Evolutionary conservation across 2,113 vertebrate species (phyloP).

Genomic region (Channa argus): DNA sequence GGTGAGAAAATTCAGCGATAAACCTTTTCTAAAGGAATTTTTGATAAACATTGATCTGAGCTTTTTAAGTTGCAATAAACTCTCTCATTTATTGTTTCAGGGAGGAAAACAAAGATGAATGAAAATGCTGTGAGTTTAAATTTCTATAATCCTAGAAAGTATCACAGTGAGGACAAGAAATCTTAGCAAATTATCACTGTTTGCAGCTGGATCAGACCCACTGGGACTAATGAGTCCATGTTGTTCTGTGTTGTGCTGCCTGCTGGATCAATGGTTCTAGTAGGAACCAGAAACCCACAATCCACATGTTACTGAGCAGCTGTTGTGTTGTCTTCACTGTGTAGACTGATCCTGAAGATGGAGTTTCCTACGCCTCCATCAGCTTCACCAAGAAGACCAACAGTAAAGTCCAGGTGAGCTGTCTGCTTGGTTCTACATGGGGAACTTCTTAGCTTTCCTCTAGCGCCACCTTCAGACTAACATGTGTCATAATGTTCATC

Average conservation of each 20-base stretch:
- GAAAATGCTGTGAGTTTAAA: slow-evolving; percentile 1
- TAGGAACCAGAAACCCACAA: no score
- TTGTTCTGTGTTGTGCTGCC: no score
- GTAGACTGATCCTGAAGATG: slow-evolving; percentile 36
- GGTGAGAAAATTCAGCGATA: not conserved
- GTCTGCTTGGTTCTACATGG: not conserved
- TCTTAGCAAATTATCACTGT: no score
- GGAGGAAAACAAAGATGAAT: not conserved
- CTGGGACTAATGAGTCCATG: no score
- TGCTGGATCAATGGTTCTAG: no score
- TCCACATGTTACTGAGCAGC: not conserved
- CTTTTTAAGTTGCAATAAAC: not conserved
- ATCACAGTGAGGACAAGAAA: no score
- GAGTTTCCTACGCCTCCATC: slow-evolving; percentile 44
- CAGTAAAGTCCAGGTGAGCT: not conserved
- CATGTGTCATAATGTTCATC: no score
- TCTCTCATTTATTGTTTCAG: slow-evolving; percentile 1
- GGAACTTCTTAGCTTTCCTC: no score
- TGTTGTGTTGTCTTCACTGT: not conserved
- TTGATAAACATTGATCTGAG: not conserved
- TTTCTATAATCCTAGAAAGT: no score
- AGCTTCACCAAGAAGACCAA: not conserved
- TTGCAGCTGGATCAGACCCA: no score
- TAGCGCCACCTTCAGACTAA: no score
- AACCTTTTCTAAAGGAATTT: not conserved